Evolutionary conservation across 2,113 vertebrate species (phyloP).

Genomic region (cattle (Bos taurus)): DNA sequence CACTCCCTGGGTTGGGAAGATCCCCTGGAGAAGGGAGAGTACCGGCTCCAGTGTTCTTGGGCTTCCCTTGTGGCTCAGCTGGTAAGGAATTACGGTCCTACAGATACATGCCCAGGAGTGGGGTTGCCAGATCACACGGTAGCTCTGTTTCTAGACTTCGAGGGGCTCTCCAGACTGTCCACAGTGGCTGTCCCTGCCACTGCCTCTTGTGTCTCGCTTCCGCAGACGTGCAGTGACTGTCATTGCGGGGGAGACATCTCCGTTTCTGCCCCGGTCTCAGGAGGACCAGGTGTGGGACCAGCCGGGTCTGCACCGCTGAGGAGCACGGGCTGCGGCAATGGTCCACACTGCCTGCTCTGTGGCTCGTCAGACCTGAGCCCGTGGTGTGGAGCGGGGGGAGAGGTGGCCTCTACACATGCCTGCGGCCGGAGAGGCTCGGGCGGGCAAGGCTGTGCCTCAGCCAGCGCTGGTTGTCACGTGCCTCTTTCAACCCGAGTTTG

Average conservation of each 20-base stretch:
- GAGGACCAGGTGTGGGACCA: background rate
- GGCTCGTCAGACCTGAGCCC: background rate
- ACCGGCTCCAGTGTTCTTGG: background rate
- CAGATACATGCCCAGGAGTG: background rate
- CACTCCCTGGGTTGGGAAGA: background rate
- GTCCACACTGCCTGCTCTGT: background rate
- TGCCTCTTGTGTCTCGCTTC: background rate
- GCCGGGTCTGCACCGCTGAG: fast-evolving
- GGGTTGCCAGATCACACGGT: fast-evolving
- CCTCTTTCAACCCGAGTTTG: background rate
- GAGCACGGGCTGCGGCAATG: fast-evolving
- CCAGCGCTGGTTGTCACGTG: background rate
- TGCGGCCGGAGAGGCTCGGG: background rate
- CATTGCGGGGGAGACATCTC: background rate
- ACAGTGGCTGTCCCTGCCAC: background rate
- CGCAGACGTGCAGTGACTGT: no score
- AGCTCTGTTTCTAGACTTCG: background rate
- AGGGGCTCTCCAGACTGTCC: background rate
- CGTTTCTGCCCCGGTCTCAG: background rate
- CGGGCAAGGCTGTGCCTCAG: background rate
- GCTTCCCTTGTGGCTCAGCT: background rate
- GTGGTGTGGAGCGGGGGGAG: background rate
- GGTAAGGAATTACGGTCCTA: background rate
- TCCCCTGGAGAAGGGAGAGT: background rate
- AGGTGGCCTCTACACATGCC: background rate